phyloP scores from a whole-genome alignment of 1,140 invertebrate genomes.

The Manduca sexta region DNA sequence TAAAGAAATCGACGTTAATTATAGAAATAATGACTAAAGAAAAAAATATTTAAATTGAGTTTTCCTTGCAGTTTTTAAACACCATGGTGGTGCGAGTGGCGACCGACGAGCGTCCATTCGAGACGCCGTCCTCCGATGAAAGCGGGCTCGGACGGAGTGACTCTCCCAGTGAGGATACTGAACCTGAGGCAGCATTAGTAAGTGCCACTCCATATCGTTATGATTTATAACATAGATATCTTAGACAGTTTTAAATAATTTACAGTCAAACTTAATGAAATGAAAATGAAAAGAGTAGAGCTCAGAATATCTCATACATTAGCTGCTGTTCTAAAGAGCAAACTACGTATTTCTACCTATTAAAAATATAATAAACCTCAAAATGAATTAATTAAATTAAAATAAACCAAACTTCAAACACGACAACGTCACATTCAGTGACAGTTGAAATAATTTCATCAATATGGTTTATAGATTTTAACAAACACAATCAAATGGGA shows the following conservation, averaged over 20 bases:
- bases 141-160: slow-evolving; percentile 56
- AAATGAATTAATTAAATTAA: not conserved
- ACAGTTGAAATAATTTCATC: slow-evolving; percentile 10
- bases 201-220: slow-evolving; percentile 13
- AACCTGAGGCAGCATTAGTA: slow-evolving; percentile 63
- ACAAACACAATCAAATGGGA: slow-evolving; percentile 21
- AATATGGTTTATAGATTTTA: slow-evolving; percentile 25
- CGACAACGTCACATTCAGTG: slow-evolving; percentile 4
- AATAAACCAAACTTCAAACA: not conserved
- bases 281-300: not conserved
- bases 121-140: slow-evolving; percentile 61
- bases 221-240: too few relatives aligned
- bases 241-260: too few relatives aligned
- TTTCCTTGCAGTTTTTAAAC: slow-evolving; percentile 31
- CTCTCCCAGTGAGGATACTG: slow-evolving; percentile 50
- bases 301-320: not conserved
- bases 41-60: too few relatives aligned
- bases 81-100: slow-evolving; percentile 55
- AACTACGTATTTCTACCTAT: too few relatives aligned
- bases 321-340: too few relatives aligned
- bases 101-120: slow-evolving; percentile 62
- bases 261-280: too few relatives aligned
- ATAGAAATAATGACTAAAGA: too few relatives aligned
- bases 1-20: too few relatives aligned
- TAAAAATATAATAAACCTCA: not conserved